Percentiles rank a stretch among this genome's conserved stretches.
Conservation (phyloP, 2,113 vertebrate species). For the Scortum barcoo region DNA sequence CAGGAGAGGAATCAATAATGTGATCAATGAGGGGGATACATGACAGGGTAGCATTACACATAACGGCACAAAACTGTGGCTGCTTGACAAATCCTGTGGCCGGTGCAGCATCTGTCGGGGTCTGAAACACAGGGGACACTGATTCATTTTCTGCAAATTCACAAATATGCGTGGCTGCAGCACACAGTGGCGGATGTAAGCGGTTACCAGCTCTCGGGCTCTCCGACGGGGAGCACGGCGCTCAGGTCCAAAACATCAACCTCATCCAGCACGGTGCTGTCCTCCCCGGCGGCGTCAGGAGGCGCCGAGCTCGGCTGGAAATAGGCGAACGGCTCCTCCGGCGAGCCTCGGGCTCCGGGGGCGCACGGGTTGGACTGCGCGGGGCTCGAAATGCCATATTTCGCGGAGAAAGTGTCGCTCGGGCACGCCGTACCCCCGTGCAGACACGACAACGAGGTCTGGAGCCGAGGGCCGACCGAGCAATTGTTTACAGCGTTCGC, state of each 20-base stretch:
- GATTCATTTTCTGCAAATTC: neutral
- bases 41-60: conserved; percentile 12
- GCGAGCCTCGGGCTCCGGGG: conserved; percentile 57
- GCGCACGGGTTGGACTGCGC: conserved; percentile 79
- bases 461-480: conserved; percentile 72
- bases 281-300: conserved; percentile 67
- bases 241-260: conserved; percentile 91
- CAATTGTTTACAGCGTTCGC: conserved; percentile 88
- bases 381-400: conserved; percentile 81
- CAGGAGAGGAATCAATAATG: conserved; percentile 34
- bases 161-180: neutral
- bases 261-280: conserved; percentile 88
- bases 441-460: conserved; percentile 72
- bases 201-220: conserved; percentile 92
- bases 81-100: conserved; percentile 28
- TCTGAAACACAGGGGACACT: conserved; percentile 9
- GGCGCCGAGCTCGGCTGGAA: conserved; percentile 85
- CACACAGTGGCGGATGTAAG: neutral
- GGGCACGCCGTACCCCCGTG: conserved; percentile 50
- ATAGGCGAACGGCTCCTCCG: conserved; percentile 88
- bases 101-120: neutral
- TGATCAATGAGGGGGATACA: conserved; percentile 34
- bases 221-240: conserved; percentile 75
- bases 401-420: conserved; percentile 60
- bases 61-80: conserved; percentile 16